phyloP scores from a whole-genome alignment of 2,113 vertebrate species.

The Sterrhoptilus dennistouni region DNA sequence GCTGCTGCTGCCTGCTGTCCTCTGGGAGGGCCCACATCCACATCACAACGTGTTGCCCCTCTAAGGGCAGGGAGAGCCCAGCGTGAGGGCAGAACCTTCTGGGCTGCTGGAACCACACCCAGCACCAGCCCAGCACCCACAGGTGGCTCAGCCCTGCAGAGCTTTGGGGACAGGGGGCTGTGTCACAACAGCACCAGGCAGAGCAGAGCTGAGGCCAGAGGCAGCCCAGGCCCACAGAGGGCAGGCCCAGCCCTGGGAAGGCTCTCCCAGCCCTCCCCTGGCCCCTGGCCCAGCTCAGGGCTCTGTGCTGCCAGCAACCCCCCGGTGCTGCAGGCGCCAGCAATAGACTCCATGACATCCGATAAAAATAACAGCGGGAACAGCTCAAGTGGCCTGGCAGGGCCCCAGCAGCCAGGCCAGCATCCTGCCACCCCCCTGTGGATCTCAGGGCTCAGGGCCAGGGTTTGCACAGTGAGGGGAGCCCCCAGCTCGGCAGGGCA shows the following conservation, averaged over 20 bases:
- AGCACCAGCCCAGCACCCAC: fast-evolving
- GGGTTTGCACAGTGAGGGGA: fast-evolving
- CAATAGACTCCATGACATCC: not conserved
- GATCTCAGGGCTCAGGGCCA: not conserved
- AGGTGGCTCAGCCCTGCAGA: fast-evolving
- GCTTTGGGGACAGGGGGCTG: fast-evolving
- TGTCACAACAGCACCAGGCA: not conserved
- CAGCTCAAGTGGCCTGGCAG: not conserved
- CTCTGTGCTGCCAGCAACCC: not conserved
- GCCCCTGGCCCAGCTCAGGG: not conserved
- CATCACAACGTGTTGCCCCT: too few relatives aligned
- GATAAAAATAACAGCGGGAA: slow-evolving; percentile 18
- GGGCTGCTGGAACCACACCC: fast-evolving
- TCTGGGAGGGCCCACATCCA: too few relatives aligned
- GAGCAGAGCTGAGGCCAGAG: not conserved
- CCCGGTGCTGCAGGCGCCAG: not conserved
- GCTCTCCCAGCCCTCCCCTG: not conserved
- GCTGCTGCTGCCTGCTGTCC: too few relatives aligned
- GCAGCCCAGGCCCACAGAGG: not conserved
- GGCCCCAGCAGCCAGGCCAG: not conserved
- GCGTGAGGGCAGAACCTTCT: fast-evolving
- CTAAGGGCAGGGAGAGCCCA: not conserved
- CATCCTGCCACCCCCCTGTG: fast-evolving
- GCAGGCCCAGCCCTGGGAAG: not conserved
- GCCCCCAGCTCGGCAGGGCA: fast-evolving